Evolutionary conservation across 2,888 invertebrate species (phyloP).

Genomic region (Didymodactylos carnosus): DNA sequence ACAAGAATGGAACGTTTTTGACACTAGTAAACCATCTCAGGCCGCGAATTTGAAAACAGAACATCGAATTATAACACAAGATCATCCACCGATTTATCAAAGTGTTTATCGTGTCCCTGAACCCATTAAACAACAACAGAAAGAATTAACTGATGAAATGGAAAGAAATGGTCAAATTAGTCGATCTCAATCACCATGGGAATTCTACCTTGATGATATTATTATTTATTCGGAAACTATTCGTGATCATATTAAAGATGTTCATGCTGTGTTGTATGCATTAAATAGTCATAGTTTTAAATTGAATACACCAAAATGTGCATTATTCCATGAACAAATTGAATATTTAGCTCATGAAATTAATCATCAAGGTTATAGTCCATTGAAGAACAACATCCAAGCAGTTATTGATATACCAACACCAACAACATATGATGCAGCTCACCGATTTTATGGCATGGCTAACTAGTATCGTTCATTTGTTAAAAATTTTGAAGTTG

Average conservation of each 20-base stretch:
- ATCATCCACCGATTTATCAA: neutral
- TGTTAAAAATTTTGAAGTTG: neutral
- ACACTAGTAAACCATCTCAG: neutral
- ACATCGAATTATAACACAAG: neutral
- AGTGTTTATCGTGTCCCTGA: neutral
- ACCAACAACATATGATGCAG: neutral
- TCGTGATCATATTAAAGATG: neutral
- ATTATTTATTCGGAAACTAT: neutral
- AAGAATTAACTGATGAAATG: neutral
- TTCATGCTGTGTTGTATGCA: neutral
- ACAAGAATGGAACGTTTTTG: neutral
- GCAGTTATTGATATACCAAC: neutral
- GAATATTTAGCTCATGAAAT: neutral
- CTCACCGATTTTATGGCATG: neutral
- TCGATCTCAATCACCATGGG: neutral
- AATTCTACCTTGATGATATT: neutral
- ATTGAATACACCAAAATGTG: neutral
- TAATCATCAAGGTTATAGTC: neutral
- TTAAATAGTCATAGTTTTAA: neutral
- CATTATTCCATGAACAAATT: neutral
- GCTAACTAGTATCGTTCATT: conserved; percentile 1
- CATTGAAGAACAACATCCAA: neutral
- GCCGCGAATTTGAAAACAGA: neutral
- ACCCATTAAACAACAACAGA: neutral
- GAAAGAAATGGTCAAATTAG: neutral